Conservation (phyloP, 2,888 invertebrate genomes). For the Penaeus monodon region DNA sequence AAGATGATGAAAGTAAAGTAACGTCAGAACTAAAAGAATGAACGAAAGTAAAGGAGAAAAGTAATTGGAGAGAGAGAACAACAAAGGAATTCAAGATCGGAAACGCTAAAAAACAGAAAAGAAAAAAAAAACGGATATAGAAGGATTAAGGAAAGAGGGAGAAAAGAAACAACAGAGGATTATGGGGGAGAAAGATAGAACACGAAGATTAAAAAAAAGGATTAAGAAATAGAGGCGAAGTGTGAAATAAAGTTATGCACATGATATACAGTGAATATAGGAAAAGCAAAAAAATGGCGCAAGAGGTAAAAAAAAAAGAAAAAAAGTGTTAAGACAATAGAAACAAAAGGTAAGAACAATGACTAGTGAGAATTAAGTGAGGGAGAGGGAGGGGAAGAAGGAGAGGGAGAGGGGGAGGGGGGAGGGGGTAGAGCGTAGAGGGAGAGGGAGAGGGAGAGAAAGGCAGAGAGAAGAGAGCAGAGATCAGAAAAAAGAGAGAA, state of each 20-base stretch:
- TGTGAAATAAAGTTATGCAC: background rate
- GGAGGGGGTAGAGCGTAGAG: background rate
- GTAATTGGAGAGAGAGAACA: background rate
- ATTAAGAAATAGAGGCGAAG: slow-evolving; percentile 4
- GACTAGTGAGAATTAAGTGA: no score
- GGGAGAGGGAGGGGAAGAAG: background rate
- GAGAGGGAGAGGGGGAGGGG: background rate
- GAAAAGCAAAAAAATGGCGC: background rate
- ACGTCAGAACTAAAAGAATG: background rate
- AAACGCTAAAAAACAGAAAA: background rate
- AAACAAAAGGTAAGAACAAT: background rate
- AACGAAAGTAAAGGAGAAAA: background rate
- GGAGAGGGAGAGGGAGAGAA: slow-evolving; percentile 27
- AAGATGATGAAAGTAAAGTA: background rate
- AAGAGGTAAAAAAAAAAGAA: background rate
- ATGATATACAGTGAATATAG: background rate
- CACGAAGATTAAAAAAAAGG: background rate
- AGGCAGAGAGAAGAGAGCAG: background rate
- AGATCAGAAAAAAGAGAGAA: background rate
- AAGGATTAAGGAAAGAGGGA: no score
- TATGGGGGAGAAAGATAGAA: background rate
- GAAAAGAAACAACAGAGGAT: no score
- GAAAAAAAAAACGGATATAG: background rate
- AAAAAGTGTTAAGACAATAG: background rate
- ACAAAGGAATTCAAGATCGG: background rate